phyloP scores from a whole-genome alignment of 1,140 invertebrate species.

The Riptortus pedestris region DNA sequence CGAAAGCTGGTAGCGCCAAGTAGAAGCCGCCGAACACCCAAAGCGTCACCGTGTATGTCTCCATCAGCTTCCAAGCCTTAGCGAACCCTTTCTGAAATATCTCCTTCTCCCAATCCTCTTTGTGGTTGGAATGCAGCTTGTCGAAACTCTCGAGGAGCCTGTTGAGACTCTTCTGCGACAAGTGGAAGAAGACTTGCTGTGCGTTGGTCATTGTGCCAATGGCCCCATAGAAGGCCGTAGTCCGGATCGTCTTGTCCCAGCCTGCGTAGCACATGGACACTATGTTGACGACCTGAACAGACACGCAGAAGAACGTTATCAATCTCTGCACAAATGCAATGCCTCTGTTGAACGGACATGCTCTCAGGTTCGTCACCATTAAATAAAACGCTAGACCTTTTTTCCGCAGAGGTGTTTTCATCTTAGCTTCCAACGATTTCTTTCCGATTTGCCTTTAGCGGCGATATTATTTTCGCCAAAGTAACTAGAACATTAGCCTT shows the following conservation, averaged over 20 bases:
- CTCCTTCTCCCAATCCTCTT: not conserved
- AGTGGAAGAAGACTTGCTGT: not conserved
- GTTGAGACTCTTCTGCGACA: not conserved
- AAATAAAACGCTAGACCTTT: no score
- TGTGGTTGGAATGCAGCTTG: not conserved
- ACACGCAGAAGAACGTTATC: no score
- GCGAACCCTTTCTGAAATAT: not conserved
- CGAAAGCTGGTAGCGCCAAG: not conserved
- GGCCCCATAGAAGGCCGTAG: not conserved
- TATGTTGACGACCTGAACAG: no score
- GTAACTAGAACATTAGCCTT: no score
- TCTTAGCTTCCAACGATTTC: no score
- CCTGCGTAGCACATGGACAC: not conserved
- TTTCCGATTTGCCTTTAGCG: no score
- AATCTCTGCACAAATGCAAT: no score
- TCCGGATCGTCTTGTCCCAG: not conserved
- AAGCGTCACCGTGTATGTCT: not conserved
- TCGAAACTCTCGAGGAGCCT: not conserved
- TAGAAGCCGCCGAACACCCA: not conserved
- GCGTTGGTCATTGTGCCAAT: not conserved
- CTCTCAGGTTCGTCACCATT: no score
- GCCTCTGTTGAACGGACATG: no score
- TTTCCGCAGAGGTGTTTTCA: no score
- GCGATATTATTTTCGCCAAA: no score
- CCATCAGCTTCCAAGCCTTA: not conserved